Evolutionary conservation across 1,140 invertebrate genomes (phyloP), one percentile per base, ranked within the genome.

Genomic region (Drosophila bocki): DNA sequence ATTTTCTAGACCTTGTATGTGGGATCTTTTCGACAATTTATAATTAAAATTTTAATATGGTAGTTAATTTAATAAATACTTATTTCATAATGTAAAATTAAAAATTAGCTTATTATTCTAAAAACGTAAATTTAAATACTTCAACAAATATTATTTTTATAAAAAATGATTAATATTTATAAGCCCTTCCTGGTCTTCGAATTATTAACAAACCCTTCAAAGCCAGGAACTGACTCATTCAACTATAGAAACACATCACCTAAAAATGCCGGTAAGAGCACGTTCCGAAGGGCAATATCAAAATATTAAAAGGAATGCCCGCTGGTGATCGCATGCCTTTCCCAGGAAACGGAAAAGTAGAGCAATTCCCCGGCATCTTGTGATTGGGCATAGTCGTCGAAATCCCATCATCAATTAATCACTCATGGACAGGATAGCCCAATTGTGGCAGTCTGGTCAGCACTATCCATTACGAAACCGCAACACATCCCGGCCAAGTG

Each of bases 391-490:
- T 13, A 13, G 32, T 8, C 17, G 53, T 29, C 26, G 26, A 29
- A 35, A 60, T 15, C 11, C 6, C 33, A 12, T 39, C 32, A 44
- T 26, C 47, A 62, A 67, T 68, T 68, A 68, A 68, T 68, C 41
- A 70, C 47, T 37, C 39, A 68, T 54, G 62, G 22, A 19, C 53
- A n/a, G 35, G 13, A 39, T 26, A 39, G 35, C 19, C 63, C 62
- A 64, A 62, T 64, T 63, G 26, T 5, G 61, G 26, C 48, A 35
- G 37, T 32, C 53, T 39, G 53, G 53, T 67, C 67, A 70, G 67
- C 47, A 68, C 67, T 70, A 68, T 67, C 67, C 63, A 54, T 70
- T 70, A 68, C 63, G 63, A 54, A 70, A 70, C 67, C 67, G 67
- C 67, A 70, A 39, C 57, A 64, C 29, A 65, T 62, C 39, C 62